Conservation (phyloP, 2,888 invertebrate species). For the Ramazzottius varieornatus region DNA sequence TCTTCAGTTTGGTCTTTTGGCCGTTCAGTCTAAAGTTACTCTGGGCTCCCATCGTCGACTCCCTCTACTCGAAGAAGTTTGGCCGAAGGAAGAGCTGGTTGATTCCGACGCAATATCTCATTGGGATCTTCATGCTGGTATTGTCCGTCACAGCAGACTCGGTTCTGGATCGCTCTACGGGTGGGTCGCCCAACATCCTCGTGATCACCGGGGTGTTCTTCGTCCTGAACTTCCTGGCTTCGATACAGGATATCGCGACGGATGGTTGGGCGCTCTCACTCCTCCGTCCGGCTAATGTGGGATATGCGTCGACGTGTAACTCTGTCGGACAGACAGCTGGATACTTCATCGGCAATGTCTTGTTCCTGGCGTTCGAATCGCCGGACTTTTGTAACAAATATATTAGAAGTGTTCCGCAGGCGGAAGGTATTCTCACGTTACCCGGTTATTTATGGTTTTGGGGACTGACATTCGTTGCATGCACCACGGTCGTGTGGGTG, state of each 20-base stretch:
- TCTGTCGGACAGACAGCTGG: constrained; percentile 94
- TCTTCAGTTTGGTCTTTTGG: constrained; percentile 70
- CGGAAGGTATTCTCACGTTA: constrained; percentile 36
- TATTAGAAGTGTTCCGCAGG: constrained; percentile 40
- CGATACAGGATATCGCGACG: constrained; percentile 96
- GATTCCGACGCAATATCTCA: constrained; percentile 69
- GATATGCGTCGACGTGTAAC: constrained; percentile 94
- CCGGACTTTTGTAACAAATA: constrained; percentile 82
- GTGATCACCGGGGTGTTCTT: constrained; percentile 63
- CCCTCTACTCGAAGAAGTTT: constrained; percentile 50
- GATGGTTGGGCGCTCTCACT: constrained; percentile 99
- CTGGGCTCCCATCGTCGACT: constrained; percentile 96
- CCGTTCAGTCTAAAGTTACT: constrained; percentile 62
- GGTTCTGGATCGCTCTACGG: constrained; percentile 12
- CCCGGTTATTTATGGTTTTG: constrained; percentile 69
- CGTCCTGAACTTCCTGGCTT: constrained; percentile 72
- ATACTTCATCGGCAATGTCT: constrained; percentile 78
- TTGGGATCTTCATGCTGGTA: constrained; percentile 59
- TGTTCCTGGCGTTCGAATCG: constrained; percentile 85
- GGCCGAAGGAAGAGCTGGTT: constrained; percentile 71
- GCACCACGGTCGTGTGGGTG: constrained; percentile 62
- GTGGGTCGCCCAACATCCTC: constrained; percentile 37
- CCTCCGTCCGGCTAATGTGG: constrained; percentile 77
- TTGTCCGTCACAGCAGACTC: constrained; percentile 43
- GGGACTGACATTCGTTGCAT: constrained; percentile 65